phyloP scores from a whole-genome alignment of 2,113 vertebrate genomes.

The Clarias batrachus region DNA sequence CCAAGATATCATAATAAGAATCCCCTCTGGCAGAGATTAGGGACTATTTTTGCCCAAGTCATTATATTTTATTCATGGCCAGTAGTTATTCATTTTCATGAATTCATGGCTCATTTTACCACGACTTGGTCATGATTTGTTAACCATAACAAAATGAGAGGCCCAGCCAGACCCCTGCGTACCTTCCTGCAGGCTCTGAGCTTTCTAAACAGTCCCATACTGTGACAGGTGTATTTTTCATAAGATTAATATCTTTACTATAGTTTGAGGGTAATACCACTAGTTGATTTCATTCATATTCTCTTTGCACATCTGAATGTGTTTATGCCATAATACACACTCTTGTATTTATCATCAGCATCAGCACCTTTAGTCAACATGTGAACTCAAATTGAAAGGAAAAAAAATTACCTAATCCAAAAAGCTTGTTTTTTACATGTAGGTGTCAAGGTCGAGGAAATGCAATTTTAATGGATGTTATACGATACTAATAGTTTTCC shows the following conservation, averaged over 20 bases:
- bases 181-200: background rate
- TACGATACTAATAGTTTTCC: background rate
- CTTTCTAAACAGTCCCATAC: constrained; percentile 14
- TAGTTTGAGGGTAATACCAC: background rate
- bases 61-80: constrained; percentile 59
- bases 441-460: background rate
- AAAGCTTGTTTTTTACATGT: background rate
- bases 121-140: constrained; percentile 46
- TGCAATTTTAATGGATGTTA: background rate
- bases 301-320: background rate
- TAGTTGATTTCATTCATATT: background rate
- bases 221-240: background rate
- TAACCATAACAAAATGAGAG: constrained; percentile 46
- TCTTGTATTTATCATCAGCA: background rate
- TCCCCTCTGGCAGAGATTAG: constrained; percentile 54
- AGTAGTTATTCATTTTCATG: constrained; percentile 51
- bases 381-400: background rate
- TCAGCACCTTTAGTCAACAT: background rate
- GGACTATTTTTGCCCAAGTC: constrained; percentile 56
- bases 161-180: constrained; percentile 24
- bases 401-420: background rate
- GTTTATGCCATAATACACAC: no score
- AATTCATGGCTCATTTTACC: constrained; percentile 48
- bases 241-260: constrained; percentile 7
- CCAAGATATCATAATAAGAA: constrained; percentile 52